Evolutionary conservation across 2,797 vertebrate genomes (phyloP), one percentile per base, ranked within the genome.

Genomic region (Onychomys arenicola): DNA sequence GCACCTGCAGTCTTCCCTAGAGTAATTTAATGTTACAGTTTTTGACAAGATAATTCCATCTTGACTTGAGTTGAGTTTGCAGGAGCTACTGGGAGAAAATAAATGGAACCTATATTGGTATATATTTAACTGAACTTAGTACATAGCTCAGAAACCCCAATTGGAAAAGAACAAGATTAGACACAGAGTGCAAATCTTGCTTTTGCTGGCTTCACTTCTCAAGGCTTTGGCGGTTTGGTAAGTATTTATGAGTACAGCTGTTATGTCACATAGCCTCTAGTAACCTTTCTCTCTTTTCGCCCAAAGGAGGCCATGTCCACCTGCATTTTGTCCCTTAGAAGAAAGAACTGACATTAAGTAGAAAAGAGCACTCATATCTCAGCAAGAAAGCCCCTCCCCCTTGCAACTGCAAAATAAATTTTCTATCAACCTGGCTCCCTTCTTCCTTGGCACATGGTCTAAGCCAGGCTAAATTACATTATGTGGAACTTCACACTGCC

Each of bases 1-100:
- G 32, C 63, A 92, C 67, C 73, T 94, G 96, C 96, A 69, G 1
- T 77, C 71, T 96, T 98, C 75, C 93, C 43, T 95, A 55, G 94
- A 96, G 94, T 94, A 89, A 95, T 90, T 97, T 77, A 96, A 96
- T 86, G 94, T 93, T 91, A 8, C 0, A 90, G 65, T 96, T 95
- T 65, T 32, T 96, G 97, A 86, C 97, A 97, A n/a, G 97, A 97
- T 63, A 94, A 95, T 88, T 97, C 86, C 93, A 77, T 96, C 78
- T 94, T 94, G 83, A 57, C 88, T 91, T 37, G 40, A 85, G 84
- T 63, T 96, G 94, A 88, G 89, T 95, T 91, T 81, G 69, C 59
- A 65, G 55, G 49, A 88, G 85, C 37, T 92, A 61, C n/a, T 5
- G 37, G 63, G 55, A 81, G 90, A 88, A 97, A 90, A 29, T 84